Evolutionary conservation across 2,888 invertebrate species (phyloP), one percentile per base, ranked within the genome.

Genomic region (Eupsilia transversa): DNA sequence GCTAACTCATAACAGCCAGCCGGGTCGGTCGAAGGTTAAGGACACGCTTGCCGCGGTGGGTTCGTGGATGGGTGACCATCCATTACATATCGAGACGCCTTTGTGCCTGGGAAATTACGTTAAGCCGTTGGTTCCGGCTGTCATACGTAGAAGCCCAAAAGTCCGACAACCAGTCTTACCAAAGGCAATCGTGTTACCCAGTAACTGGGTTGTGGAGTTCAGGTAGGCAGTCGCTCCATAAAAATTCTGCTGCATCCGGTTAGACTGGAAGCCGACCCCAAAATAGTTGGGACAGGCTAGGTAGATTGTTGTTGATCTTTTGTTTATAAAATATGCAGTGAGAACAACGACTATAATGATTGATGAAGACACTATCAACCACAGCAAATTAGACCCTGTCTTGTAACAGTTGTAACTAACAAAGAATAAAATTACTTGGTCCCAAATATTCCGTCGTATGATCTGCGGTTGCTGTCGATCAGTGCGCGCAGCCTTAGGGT

Each of bases 391-490:
- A 30, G 7, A 70, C n/a, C 49, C 27, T 52, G 5, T 30, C 17
- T 12, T 66, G 52, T 30, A 12, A 30, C 3, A 10, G n/a, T 12
- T 66, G 52, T 30, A 12, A 30, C 3, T 7, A 33, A 41, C 9
- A 57, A 49, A 35, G 10, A 56, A 49, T 20, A 6, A 23, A 52
- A 80, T 82, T 79, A 82, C 82, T 69, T 77, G 72, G 63, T 72
- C 72, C 96, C 96, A 96, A 82, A 96, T 96, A 88, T 96, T 96
- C 69, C 83, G 89, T 66, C 93, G 89, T 56, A 95, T 95, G 38
- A 95, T 96, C 79, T 94, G 92, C 0, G 94, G 94, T 77, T 96
- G 94, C 77, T 93, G 93, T 0, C 96, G 91, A 79, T 96, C 96
- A 1, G 95, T 94, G 71, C 96, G 91, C 0, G 94, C 93, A 0